Conservation (phyloP, 2,888 invertebrate species). For the Nycteola revayana region DNA sequence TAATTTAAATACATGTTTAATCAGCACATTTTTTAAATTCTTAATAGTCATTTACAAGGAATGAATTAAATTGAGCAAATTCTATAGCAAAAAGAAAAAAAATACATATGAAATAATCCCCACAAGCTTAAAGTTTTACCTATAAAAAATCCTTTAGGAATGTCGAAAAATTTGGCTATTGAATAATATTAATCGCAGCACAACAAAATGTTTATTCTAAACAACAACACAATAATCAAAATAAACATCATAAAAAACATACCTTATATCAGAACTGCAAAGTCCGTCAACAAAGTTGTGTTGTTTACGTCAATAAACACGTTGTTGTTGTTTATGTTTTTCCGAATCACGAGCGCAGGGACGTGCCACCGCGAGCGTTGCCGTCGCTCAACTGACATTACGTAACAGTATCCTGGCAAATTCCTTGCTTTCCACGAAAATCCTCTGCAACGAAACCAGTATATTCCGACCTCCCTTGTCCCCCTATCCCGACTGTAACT, state of each 20-base stretch:
- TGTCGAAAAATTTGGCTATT: no score
- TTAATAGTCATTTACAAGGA: no score
- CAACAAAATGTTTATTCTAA: slow-evolving; percentile 6
- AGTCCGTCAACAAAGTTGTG: slow-evolving; percentile 42
- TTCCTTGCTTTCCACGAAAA: slow-evolving; percentile 58
- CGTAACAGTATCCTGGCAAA: slow-evolving; percentile 69
- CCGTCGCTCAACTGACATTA: slow-evolving; percentile 69
- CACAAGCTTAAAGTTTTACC: no score
- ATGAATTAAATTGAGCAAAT: no score
- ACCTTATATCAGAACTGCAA: slow-evolving; percentile 29
- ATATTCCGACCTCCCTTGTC: slow-evolving; percentile 38
- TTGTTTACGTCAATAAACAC: slow-evolving; percentile 76
- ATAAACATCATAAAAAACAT: slow-evolving; percentile 24
- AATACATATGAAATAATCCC: no score
- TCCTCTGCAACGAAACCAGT: slow-evolving; percentile 43
- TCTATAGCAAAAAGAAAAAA: no score
- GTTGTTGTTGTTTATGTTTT: slow-evolving; percentile 78
- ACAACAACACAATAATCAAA: slow-evolving; percentile 18
- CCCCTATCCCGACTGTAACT: slow-evolving; percentile 6
- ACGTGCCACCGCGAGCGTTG: slow-evolving; percentile 54
- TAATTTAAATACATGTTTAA: no score
- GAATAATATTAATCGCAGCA: no score
- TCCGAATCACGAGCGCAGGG: slow-evolving; percentile 25
- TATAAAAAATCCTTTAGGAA: no score
- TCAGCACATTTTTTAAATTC: no score